Conservation (phyloP, 1,140 invertebrate species). For the Leguminivora glycinivorella region DNA sequence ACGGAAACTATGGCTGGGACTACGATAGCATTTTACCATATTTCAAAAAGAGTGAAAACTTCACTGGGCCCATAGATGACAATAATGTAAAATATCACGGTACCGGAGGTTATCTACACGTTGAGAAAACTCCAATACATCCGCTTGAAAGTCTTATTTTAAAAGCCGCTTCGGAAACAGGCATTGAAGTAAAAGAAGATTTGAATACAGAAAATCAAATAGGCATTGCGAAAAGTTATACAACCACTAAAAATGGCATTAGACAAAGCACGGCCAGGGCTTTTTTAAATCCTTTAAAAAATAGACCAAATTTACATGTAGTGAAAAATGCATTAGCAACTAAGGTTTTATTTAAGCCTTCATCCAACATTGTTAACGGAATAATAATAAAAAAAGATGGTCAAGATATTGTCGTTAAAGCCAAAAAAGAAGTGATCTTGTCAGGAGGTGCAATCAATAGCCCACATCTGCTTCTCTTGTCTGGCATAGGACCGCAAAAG, state of each 20-base stretch:
- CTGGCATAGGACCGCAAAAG: conserved; percentile 85
- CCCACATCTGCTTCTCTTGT: conserved; percentile 84
- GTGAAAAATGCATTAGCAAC: conserved; percentile 80
- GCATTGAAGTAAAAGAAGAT: conserved; percentile 81
- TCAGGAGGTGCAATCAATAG: conserved; percentile 83
- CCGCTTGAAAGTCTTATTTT: conserved; percentile 84
- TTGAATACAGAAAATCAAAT: conserved; percentile 70
- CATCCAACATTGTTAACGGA: conserved; percentile 75
- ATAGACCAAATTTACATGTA: conserved; percentile 83
- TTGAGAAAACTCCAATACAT: conserved; percentile 86
- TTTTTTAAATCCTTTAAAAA: conserved; percentile 67
- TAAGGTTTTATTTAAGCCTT: conserved; percentile 77
- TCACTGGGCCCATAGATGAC: conserved; percentile 78
- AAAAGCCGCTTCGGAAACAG: conserved; percentile 84
- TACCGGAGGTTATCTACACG: conserved; percentile 86
- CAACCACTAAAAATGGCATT: conserved; percentile 70
- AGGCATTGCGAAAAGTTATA: conserved; percentile 54
- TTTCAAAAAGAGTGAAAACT: conserved; percentile 80
- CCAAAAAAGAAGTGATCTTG: conserved; percentile 82
- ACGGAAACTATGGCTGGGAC: conserved; percentile 70
- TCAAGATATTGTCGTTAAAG: conserved; percentile 58
- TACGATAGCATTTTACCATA: conserved; percentile 71
- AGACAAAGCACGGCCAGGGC: conserved; percentile 55
- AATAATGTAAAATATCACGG: conserved; percentile 80
- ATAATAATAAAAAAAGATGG: conserved; percentile 80